These are phyloP conservation scores for Pyrocoelia pectoralis DNA, from an alignment of 2,888 invertebrate species.

Conservation along the genomic window DNA sequence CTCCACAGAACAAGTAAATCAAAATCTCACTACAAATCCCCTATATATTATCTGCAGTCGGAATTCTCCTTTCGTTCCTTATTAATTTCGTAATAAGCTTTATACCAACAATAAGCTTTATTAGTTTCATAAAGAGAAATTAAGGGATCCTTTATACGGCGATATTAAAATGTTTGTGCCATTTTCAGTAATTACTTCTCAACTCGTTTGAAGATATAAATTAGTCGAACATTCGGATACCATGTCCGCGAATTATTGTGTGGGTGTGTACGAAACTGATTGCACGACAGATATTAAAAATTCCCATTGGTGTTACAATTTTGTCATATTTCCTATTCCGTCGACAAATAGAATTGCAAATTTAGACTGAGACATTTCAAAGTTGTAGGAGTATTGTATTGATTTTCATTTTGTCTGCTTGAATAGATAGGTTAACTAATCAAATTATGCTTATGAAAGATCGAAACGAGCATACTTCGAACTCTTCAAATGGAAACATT, in stretches of 20 bases:
- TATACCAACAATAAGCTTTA: conserved; percentile 31
- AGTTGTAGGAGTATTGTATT: too few species aligned
- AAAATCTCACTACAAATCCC: not conserved
- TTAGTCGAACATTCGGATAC: conserved; percentile 1
- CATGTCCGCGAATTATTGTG: not conserved
- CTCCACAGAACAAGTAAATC: not conserved
- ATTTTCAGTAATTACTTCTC: conserved; percentile 28
- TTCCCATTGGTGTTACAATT: not conserved
- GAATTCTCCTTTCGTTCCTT: conserved; percentile 12
- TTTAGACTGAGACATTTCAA: not conserved
- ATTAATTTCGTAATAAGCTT: conserved; percentile 30
- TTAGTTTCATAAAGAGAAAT: conserved; percentile 33
- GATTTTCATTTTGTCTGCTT: too few species aligned
- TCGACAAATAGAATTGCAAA: not conserved
- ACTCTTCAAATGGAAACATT: too few species aligned
- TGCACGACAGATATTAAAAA: not conserved
- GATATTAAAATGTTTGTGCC: conserved; percentile 33
- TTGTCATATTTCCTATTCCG: not conserved
- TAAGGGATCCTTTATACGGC: conserved; percentile 24
- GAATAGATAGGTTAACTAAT: too few species aligned
- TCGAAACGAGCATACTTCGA: too few species aligned
- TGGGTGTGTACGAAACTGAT: not conserved
- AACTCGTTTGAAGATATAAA: conserved; percentile 19
- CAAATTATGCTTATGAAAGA: too few species aligned
- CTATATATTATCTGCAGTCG: not conserved